phyloP scores from a whole-genome alignment of 2,113 vertebrate genomes.

The Benitochromis conjunctus region DNA sequence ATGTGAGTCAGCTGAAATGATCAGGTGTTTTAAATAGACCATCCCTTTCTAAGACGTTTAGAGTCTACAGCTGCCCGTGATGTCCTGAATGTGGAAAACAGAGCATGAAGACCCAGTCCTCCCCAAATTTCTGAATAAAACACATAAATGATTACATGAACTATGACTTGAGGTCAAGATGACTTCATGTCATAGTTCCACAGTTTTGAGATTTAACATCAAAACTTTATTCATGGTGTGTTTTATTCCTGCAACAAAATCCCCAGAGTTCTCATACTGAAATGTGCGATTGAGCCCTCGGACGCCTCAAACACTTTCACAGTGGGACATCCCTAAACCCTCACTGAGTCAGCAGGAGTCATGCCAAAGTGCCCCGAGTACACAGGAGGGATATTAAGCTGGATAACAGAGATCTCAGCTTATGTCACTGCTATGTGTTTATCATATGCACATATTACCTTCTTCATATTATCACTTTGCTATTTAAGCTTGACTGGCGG shows the following conservation, averaged over 20 bases:
- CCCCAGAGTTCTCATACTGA: background rate
- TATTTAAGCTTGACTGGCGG: background rate
- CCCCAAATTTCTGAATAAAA: background rate
- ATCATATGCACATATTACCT: background rate
- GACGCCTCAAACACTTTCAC: background rate
- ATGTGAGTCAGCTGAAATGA: background rate
- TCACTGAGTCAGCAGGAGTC: background rate
- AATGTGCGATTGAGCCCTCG: background rate
- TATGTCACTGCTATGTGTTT: too few relatives aligned
- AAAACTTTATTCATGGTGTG: background rate
- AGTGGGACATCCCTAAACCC: background rate
- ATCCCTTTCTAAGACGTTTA: background rate
- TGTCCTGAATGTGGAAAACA: too few relatives aligned
- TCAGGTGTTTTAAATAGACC: background rate
- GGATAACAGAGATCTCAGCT: background rate
- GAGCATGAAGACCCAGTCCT: background rate
- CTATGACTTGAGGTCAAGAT: background rate
- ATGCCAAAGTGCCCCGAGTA: background rate
- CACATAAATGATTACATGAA: background rate
- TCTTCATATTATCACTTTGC: background rate
- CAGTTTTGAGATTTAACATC: background rate
- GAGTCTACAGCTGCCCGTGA: background rate
- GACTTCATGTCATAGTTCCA: background rate
- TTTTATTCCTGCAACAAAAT: background rate
- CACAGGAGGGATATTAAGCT: background rate